Evolutionary conservation across 1,140 invertebrate genomes (phyloP).

Genomic region (Drosophila bipectinata): DNA sequence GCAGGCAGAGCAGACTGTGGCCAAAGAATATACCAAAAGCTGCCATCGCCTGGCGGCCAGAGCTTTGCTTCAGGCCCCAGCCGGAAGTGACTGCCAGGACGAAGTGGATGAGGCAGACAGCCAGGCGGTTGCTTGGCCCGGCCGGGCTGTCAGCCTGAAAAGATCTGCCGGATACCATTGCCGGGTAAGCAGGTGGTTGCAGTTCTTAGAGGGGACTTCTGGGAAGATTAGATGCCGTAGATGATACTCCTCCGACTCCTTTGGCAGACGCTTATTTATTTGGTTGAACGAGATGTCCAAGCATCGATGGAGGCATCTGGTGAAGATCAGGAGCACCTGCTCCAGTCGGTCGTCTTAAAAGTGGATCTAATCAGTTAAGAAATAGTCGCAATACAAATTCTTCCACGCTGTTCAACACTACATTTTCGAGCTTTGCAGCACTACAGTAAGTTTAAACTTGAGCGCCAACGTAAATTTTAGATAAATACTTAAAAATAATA

Average conservation of each 20-base stretch:
- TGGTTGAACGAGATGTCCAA: neutral
- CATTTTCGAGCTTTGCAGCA: too few relatives aligned
- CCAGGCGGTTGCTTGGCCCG: conserved; percentile 27
- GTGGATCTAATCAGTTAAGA: neutral
- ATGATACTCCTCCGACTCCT: neutral
- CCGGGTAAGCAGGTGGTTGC: neutral
- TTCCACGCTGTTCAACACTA: too few relatives aligned
- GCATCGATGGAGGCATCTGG: neutral
- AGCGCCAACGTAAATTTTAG: too few relatives aligned
- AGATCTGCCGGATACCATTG: neutral
- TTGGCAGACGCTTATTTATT: neutral
- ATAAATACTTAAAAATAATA: too few relatives aligned
- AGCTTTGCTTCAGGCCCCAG: conserved; percentile 63
- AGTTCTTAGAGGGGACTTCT: neutral
- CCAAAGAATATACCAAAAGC: conserved; percentile 63
- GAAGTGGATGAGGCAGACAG: conserved; percentile 61
- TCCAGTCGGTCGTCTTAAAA: neutral
- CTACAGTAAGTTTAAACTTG: too few relatives aligned
- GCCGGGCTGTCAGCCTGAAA: neutral
- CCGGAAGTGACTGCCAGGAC: conserved; percentile 62
- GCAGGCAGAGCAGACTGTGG: conserved; percentile 59
- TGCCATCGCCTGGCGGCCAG: conserved; percentile 42
- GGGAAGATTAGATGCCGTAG: neutral
- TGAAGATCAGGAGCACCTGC: neutral
- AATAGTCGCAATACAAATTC: neutral